Base-by-base conservation (phyloP, 2,113 vertebrate genomes). In the Canis aureus region DNA sequence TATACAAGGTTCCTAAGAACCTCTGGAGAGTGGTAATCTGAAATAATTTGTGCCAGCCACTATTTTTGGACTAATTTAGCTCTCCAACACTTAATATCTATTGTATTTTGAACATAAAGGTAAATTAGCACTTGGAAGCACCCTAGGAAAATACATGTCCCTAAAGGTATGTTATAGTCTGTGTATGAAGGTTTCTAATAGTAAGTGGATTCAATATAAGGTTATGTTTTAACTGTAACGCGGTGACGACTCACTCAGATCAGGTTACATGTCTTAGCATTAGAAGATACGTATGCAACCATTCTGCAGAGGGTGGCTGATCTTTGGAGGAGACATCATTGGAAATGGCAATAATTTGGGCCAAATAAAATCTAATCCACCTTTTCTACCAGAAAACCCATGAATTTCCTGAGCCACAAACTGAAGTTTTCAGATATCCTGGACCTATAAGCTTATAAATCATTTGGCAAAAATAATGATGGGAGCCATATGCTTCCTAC, bases 21-120 rank as follows among this genome's bases (percentile, higher is more conserved):
- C 17, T 91, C 59, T 89, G 51, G 51, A 86, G 23, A 23, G 1
- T 74, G 43, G 35, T 6, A 64, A 60, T 86, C 53, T 57, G 17
- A 90, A 73, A 25, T 87, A 73, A 71, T 83, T 93, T 83, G 59
- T 87, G 3, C 62, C 15, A 79, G 59, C 11, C 22, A 35, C 32
- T 79, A n/a, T 27, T 74, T 96, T 84, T 78, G 82, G 8, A n/a
- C 32, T 57, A 86, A 79, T 96, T 90, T 94, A 25, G 0, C 5
- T 74, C 86, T 91, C 29, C 22, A 80, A 8, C 12, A 80, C 85
- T 91, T 95, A 88, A 59, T 64, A 87, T 82, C 59, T 87, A 8
- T 55, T 97, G 59, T 19, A 79, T 93, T 90, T 92, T 87, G 15
- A 83, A 60, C 22, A 74, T 29, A 74, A 73, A 96, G 4, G 3